These are phyloP conservation scores for Lates calcarifer DNA, from an alignment of 2,113 vertebrate genomes.

Conservation along the genomic window DNA sequence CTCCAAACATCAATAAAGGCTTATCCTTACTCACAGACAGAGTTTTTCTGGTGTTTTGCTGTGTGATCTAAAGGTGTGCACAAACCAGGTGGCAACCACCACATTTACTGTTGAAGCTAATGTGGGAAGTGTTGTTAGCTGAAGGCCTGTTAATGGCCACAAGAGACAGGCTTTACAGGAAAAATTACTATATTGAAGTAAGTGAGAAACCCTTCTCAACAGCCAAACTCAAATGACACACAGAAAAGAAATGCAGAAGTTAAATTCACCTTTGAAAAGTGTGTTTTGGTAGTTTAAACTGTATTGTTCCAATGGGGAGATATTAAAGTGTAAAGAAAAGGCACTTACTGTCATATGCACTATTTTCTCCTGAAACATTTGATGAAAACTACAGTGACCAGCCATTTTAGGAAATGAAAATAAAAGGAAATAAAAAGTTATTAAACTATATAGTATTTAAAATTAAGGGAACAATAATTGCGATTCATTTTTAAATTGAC, in stretches of 20 bases:
- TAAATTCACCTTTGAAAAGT: too few relatives aligned
- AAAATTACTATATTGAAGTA: too few relatives aligned
- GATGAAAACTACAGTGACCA: neutral
- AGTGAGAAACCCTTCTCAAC: too few relatives aligned
- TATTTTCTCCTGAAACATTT: too few relatives aligned
- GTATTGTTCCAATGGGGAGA: too few relatives aligned
- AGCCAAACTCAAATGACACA: too few relatives aligned
- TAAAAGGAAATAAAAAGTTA: too few relatives aligned
- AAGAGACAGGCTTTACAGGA: neutral
- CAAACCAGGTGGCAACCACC: too few relatives aligned
- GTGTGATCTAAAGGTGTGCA: conserved; percentile 19
- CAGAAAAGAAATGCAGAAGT: too few relatives aligned
- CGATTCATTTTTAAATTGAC: neutral
- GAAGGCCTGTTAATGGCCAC: neutral
- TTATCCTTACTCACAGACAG: conserved; percentile 78
- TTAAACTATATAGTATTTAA: neutral
- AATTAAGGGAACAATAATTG: too few relatives aligned
- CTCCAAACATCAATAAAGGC: conserved; percentile 83
- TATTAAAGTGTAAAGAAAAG: too few relatives aligned
- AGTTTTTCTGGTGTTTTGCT: conserved; percentile 55
- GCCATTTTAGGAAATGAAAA: neutral
- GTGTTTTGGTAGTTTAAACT: too few relatives aligned
- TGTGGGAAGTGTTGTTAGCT: neutral
- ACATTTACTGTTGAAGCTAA: neutral
- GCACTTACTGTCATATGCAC: neutral